Evolutionary conservation across 2,113 vertebrate species (phyloP), one percentile per base, ranked within the genome.

Genomic region (Hippocampus barbouri): DNA sequence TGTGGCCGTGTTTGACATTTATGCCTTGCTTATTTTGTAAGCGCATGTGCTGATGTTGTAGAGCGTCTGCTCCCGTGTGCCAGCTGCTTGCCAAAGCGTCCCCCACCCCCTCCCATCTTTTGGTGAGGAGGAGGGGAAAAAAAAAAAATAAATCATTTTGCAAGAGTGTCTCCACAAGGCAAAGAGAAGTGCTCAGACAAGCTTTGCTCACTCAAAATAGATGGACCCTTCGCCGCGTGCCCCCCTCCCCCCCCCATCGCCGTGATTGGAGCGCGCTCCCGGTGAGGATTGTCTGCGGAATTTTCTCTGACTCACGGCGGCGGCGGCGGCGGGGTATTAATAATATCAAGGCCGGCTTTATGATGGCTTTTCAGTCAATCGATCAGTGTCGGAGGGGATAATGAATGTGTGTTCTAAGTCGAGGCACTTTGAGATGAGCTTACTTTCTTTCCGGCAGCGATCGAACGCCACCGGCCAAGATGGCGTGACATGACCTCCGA

Each of bases 141-240:
- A 34, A 40, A 40, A 68, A 89, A 87, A 83, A 83, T 60, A 84
- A 88, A 86, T 85, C 75, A 71, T 70, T 81, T 87, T 83, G 63
- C 76, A 64, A 69, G 72, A 77, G 66, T 43, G 70, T 27, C 65
- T 83, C 71, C 79, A 71, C 77, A 72, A 74, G 86, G 70, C 77
- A 72, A 74, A 87, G 70, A 23, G 49, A 76, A 71, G 81, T 64
- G 49, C 75, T 78, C 74, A 78, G 78, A 84, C 77, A 73, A 76
- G 68, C 86, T 71, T 51, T 70, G 64, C 71, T 79, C 74, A 77
- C 81, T 84, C 70, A 81, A 85, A 90, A 87, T 89, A 89, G 78
- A 88, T 79, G 21, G 34, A 69, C 71, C 85, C 72, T 72, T 72
- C 79, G 77, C 74, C 9, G 16, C n/a, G 63, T 62, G 20, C 66